phyloP scores from a whole-genome alignment of 2,113 vertebrate genomes.

The Mesocricetus auratus region DNA sequence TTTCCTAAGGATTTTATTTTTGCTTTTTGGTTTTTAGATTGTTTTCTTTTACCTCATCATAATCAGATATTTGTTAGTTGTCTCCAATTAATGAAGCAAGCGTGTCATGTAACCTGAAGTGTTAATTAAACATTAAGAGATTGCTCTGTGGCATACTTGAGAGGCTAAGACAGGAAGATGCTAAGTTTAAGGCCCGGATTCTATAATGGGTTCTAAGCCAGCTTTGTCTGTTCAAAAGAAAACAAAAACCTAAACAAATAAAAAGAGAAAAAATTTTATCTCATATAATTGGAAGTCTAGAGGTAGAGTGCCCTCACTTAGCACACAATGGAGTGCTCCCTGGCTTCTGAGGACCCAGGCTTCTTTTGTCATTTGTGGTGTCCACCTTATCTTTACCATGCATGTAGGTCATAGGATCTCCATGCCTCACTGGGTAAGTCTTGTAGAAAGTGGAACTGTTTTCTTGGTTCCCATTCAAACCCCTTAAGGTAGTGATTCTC shows the following conservation, averaged over 20 bases:
- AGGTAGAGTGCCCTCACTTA: background rate
- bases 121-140: background rate
- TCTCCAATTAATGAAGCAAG: background rate
- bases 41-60: background rate
- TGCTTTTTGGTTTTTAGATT: background rate
- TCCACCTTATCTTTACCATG: background rate
- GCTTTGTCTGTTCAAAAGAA: background rate
- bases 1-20: background rate
- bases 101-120: background rate
- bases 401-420: background rate
- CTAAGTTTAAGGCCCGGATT: background rate
- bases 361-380: background rate
- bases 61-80: background rate
- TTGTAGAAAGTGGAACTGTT: background rate
- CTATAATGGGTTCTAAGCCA: background rate
- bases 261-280: background rate
- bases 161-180: background rate
- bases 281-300: background rate
- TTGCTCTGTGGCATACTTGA: background rate
- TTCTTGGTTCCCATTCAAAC: background rate
- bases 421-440: background rate
- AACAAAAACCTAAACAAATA: background rate
- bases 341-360: background rate
- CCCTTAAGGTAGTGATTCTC: too few species aligned
- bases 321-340: background rate